phyloP scores from a whole-genome alignment of 1,140 invertebrate genomes.

The Drosophila kepulauana region DNA sequence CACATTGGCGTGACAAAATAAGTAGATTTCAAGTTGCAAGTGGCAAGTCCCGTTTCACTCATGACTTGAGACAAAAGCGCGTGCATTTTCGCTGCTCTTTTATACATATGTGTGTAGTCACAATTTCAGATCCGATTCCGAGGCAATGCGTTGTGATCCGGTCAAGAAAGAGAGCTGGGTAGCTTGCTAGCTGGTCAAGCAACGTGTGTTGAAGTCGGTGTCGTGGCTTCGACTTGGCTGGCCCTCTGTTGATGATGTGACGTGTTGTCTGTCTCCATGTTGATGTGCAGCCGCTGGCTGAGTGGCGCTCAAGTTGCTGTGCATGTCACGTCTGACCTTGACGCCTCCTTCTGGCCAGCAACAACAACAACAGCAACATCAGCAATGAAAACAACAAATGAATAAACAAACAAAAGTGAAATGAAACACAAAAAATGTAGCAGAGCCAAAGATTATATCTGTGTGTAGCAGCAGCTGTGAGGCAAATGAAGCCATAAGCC shows the following conservation, averaged over 20 bases:
- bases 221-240: constrained; percentile 6
- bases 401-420: constrained; percentile 60
- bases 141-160: constrained; percentile 1
- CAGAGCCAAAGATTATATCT: constrained; percentile 28
- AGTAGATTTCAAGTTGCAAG: constrained; percentile 24
- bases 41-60: constrained; percentile 13
- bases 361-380: constrained; percentile 21
- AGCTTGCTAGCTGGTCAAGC: constrained; percentile 15
- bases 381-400: constrained; percentile 24
- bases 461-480: constrained; percentile 8
- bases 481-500: constrained; percentile 26
- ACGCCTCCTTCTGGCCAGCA: constrained; percentile 46
- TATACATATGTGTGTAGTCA: no score
- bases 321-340: constrained; percentile 65
- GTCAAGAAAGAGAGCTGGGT: constrained; percentile 23
- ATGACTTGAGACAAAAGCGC: constrained; percentile 3
- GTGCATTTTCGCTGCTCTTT: background rate
- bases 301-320: constrained; percentile 62
- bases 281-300: constrained; percentile 34
- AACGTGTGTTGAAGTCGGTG: constrained; percentile 28
- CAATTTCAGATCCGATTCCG: background rate
- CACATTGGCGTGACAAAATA: constrained; percentile 58
- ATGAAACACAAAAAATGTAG: constrained; percentile 46
- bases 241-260: constrained; percentile 35
- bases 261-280: constrained; percentile 28